Conservation (phyloP, 2,113 vertebrate species). For the Prolemur simus region DNA sequence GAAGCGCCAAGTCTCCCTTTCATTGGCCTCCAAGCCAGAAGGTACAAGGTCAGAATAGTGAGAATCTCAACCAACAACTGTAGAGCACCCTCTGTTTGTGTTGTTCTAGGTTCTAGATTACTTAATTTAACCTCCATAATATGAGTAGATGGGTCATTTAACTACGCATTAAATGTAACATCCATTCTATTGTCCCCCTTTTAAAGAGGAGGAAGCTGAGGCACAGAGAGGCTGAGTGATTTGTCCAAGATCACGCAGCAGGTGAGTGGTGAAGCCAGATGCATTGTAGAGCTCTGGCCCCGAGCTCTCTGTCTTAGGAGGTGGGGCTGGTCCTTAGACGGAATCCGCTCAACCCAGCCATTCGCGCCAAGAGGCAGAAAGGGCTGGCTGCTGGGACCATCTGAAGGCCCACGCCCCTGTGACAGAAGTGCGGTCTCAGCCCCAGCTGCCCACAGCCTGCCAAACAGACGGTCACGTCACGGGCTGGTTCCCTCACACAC, state of each 20-base stretch:
- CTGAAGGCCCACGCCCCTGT: neutral
- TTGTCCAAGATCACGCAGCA: neutral
- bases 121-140: neutral
- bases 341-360: fast-evolving
- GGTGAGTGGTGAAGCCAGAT: neutral
- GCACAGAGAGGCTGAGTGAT: neutral
- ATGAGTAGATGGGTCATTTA: neutral
- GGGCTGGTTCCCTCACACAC: fast-evolving
- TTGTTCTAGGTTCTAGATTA: neutral
- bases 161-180: neutral
- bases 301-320: neutral
- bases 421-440: neutral
- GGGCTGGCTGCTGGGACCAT: neutral
- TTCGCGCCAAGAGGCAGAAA: neutral
- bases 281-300: fast-evolving
- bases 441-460: neutral
- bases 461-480: fast-evolving
- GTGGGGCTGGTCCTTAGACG: neutral
- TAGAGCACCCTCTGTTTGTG: neutral
- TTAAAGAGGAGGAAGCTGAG: neutral
- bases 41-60: neutral
- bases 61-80: neutral
- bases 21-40: neutral
- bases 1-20: neutral
- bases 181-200: neutral